A percentile compares a stretch with the other conserved stretches of the same genome.
These are phyloP conservation scores for Luperina nickerlii DNA, from an alignment of 2,888 invertebrate genomes.

Conservation along the genomic window DNA sequence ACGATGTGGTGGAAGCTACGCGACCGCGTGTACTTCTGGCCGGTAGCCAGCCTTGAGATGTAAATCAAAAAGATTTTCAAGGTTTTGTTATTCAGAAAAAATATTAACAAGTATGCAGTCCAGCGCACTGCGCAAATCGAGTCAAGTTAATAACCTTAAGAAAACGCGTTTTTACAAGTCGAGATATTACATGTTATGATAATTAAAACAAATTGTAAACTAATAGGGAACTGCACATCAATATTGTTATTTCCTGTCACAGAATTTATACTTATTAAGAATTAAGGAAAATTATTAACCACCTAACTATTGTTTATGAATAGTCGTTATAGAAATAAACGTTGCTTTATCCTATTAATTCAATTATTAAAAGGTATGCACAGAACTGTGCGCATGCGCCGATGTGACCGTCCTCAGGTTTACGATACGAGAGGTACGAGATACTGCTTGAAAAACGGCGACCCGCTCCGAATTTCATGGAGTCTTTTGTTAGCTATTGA, in stretches of 20 bases:
- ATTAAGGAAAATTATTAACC: constrained; percentile 7
- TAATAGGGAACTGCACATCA: not conserved
- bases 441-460: not conserved
- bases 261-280: constrained; percentile 5
- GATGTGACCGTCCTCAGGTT: not conserved
- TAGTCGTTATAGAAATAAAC: not conserved
- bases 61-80: constrained; percentile 64
- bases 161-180: constrained; percentile 3
- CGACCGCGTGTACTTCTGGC: constrained; percentile 72
- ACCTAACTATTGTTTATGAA: not conserved
- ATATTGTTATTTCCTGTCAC: constrained; percentile 4
- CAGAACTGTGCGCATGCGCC: not conserved
- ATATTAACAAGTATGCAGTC: constrained; percentile 17
- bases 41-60: constrained; percentile 70
- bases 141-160: constrained; percentile 1
- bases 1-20: constrained; percentile 68
- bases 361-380: not conserved
- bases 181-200: not conserved
- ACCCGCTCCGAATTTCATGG: too few relatives aligned
- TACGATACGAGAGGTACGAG: not conserved
- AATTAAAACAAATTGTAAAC: not conserved
- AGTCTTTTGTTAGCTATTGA: not conserved
- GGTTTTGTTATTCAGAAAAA: constrained; percentile 58
- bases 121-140: constrained; percentile 14
- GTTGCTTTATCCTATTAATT: constrained; percentile 18